Evolutionary conservation across 2,888 invertebrate species (phyloP).

Genomic region (Cheilosia impressa): DNA sequence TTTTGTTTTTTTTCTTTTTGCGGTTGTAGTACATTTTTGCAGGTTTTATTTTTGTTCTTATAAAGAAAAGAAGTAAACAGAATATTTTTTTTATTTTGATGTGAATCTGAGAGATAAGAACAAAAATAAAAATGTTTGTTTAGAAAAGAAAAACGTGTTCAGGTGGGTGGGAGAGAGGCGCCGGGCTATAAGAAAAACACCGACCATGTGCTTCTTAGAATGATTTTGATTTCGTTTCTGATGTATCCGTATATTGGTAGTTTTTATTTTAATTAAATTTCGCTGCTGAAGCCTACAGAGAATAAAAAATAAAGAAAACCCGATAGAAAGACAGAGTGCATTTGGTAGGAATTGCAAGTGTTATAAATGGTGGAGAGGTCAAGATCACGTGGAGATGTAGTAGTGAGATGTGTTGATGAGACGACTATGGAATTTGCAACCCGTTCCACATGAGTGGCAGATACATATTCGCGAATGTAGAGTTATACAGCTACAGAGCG

Average conservation of each 20-base stretch:
- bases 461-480: slow-evolving; percentile 16
- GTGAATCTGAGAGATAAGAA: slow-evolving; percentile 38
- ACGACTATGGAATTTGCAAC: slow-evolving; percentile 17
- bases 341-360: slow-evolving; percentile 47
- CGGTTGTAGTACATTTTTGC: slow-evolving; percentile 42
- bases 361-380: slow-evolving; percentile 65
- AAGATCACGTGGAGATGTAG: slow-evolving; percentile 56
- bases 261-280: slow-evolving; percentile 32
- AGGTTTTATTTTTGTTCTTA: slow-evolving; percentile 6
- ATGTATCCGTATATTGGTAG: slow-evolving; percentile 15
- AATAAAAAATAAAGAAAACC: not conserved
- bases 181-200: slow-evolving; percentile 5
- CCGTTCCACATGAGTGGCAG: slow-evolving; percentile 23
- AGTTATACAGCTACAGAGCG: not conserved
- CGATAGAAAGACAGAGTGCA: slow-evolving; percentile 39
- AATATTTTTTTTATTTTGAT: slow-evolving; percentile 50
- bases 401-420: slow-evolving; percentile 29
- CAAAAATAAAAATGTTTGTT: slow-evolving; percentile 23
- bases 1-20: slow-evolving; percentile 23
- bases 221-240: slow-evolving; percentile 36
- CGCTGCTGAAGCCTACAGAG: not conserved
- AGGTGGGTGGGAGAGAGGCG: slow-evolving; percentile 44
- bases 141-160: slow-evolving; percentile 51
- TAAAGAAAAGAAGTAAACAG: slow-evolving; percentile 24
- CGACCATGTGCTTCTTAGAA: slow-evolving; percentile 63